Percentiles rank a stretch among this genome's conserved stretches.
Conservation (phyloP, 2,113 vertebrate genomes). For the Sphyrna mokarran region DNA sequence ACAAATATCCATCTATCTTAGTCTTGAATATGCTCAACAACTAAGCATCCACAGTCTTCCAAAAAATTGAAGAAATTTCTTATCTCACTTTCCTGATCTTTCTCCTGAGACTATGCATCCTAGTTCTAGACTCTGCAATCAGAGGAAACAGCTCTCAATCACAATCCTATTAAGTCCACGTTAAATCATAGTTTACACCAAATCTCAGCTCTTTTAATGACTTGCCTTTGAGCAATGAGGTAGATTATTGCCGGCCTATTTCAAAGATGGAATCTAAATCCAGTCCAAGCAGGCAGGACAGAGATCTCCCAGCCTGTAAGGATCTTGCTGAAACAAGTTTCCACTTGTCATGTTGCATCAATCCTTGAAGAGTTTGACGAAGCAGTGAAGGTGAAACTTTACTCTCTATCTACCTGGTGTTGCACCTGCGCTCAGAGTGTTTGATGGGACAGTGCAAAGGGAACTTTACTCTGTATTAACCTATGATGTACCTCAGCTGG, state of each 20-base stretch:
- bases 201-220: neutral
- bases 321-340: neutral
- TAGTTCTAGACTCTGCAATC: no score
- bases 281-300: neutral
- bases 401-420: neutral
- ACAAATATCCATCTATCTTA: no score
- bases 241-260: neutral
- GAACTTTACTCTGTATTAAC: neutral
- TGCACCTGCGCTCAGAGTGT: neutral
- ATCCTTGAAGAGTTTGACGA: neutral
- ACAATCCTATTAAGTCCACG: neutral
- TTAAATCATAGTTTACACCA: neutral
- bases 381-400: neutral
- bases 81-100: no score
- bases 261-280: neutral
- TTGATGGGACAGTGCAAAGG: neutral
- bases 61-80: no score
- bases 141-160: no score
- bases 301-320: neutral
- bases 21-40: no score
- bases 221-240: neutral
- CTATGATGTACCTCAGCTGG: neutral
- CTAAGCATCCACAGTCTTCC: no score
- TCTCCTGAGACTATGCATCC: no score
- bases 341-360: neutral